These are phyloP conservation scores for Charadrius vociferus DNA, from an alignment of 2,113 vertebrate species.

Conservation along the genomic window DNA sequence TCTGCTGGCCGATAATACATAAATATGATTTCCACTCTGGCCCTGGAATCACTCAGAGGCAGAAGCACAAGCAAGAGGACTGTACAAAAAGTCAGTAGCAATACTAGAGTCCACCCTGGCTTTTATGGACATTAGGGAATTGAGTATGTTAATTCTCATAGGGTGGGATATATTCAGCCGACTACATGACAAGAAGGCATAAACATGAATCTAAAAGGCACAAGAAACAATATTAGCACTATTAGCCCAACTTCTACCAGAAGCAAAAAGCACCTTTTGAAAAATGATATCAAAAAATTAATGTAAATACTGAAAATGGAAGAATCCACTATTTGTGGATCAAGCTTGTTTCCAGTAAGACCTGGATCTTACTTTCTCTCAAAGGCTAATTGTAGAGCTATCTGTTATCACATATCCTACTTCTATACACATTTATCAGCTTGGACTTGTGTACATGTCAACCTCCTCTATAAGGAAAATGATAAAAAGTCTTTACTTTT, in stretches of 20 bases:
- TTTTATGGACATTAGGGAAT: not conserved
- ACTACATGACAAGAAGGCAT: not conserved
- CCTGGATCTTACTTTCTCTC: not conserved
- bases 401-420: not conserved
- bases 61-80: not conserved
- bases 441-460: not conserved
- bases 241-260: not conserved
- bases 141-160: not conserved
- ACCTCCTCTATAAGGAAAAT: not conserved
- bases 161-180: not conserved
- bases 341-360: not conserved
- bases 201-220: not conserved
- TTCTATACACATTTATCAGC: not conserved
- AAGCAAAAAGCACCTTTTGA: not conserved
- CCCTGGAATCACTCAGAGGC: not conserved
- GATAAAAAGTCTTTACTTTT: not conserved
- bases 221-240: not conserved
- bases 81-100: not conserved
- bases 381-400: not conserved
- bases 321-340: not conserved
- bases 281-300: not conserved
- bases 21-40: not conserved
- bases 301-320: not conserved
- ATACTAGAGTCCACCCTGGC: not conserved
- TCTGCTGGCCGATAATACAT: not conserved